These are phyloP conservation scores for Astur gentilis DNA, from an alignment of 2,113 vertebrate species.

Conservation along the genomic window DNA sequence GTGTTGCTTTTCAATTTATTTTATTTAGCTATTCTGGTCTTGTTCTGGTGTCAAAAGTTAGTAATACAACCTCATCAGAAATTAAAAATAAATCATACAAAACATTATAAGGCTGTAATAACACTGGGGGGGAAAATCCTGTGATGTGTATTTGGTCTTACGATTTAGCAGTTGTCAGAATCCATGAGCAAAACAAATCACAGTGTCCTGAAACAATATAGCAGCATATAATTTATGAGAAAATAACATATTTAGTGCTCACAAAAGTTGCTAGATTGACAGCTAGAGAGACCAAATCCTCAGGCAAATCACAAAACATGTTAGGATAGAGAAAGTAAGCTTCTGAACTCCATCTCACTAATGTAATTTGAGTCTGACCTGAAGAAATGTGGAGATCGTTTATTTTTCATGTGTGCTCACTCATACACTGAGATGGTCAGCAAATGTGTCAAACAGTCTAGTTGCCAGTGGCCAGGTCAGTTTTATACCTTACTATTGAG, in stretches of 20 bases:
- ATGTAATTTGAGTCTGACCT: not conserved
- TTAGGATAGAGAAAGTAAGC: not conserved
- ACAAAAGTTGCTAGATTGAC: not conserved
- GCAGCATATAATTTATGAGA: not conserved
- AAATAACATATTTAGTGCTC: not conserved
- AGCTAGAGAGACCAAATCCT: not conserved
- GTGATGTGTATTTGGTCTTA: not conserved
- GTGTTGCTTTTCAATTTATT: not conserved
- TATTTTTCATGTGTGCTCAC: not conserved
- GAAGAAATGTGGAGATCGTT: not conserved
- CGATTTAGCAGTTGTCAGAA: slow-evolving; percentile 1
- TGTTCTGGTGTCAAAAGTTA: not conserved
- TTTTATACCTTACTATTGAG: not conserved
- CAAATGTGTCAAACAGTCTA: not conserved
- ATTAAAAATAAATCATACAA: not conserved
- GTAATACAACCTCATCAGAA: not conserved
- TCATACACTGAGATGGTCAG: not conserved
- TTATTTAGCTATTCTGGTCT: not conserved
- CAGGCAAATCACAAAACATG: not conserved
- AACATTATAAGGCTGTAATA: not conserved
- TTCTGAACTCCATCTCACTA: not conserved
- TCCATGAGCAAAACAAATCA: not conserved
- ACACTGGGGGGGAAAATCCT: not conserved
- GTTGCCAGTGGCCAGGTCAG: not conserved
- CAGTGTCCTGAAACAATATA: not conserved